These are phyloP conservation scores for Holcopasites calliopsidis DNA, from an alignment of 1,140 invertebrate genomes.

Conservation along the genomic window DNA sequence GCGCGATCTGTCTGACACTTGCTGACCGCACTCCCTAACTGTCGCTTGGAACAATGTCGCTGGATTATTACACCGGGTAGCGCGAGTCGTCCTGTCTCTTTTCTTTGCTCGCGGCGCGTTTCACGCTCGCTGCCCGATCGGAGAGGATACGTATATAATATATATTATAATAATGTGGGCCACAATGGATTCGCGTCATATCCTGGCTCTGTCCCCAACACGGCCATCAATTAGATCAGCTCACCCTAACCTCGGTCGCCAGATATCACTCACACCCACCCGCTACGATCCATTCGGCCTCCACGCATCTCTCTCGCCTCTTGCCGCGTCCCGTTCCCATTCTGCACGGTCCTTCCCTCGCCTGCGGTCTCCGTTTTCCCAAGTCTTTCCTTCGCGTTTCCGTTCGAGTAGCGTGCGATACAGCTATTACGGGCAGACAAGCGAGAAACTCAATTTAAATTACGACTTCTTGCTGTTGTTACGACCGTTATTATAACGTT, in stretches of 20 bases:
- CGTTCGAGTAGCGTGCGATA: conserved; percentile 69
- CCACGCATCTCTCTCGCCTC: conserved; percentile 3
- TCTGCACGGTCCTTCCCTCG: conserved; percentile 10
- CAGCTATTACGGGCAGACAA: conserved; percentile 69
- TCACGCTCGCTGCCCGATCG: conserved; percentile 46
- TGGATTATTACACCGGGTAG: conserved; percentile 54
- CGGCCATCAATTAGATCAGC: conserved; percentile 76
- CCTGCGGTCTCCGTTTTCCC: conserved; percentile 22
- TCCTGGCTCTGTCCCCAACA: conserved; percentile 73
- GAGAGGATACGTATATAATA: conserved; percentile 57
- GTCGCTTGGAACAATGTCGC: conserved; percentile 58
- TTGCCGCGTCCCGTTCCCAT: background rate
- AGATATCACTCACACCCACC: conserved; percentile 63
- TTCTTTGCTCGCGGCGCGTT: conserved; percentile 43
- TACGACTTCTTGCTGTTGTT: conserved; percentile 68
- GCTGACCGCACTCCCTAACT: conserved; percentile 57
- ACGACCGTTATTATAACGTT: conserved; percentile 69
- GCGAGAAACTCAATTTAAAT: conserved; percentile 74
- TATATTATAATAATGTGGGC: conserved; percentile 74
- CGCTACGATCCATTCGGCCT: conserved; percentile 34
- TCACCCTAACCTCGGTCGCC: conserved; percentile 65
- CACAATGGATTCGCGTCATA: conserved; percentile 78
- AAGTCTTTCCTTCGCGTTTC: conserved; percentile 38
- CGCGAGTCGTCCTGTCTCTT: conserved; percentile 53
- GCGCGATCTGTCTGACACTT: conserved; percentile 52